Conservation (phyloP, 2,797 vertebrate genomes). For the Cichlasoma orientale region DNA sequence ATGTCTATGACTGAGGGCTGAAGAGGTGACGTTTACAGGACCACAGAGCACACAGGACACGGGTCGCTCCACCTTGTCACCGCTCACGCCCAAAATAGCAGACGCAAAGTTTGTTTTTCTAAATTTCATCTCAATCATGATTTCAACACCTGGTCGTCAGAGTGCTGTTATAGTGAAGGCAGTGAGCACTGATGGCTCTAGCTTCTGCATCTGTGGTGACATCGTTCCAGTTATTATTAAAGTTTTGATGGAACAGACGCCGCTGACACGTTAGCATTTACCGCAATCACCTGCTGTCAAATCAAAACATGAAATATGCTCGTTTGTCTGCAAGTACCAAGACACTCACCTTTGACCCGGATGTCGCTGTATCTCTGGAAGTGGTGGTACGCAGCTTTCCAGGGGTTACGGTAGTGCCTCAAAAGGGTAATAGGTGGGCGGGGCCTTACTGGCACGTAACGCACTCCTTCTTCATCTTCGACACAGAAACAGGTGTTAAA, state of each 20-base stretch:
- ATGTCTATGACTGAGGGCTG: no score
- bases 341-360: constrained; percentile 91
- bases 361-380: constrained; percentile 98
- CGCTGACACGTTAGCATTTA: neutral
- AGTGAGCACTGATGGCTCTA: no score
- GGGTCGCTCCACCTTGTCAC: no score
- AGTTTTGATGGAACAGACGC: no score
- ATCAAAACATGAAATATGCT: neutral
- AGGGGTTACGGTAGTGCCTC: constrained; percentile 96
- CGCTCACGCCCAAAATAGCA: no score
- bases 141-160: neutral
- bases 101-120: no score
- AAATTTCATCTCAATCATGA: neutral
- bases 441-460: constrained; percentile 93
- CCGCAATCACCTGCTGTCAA: neutral
- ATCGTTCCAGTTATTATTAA: no score
- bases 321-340: neutral
- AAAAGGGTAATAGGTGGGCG: constrained; percentile 93
- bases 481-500: constrained; percentile 2
- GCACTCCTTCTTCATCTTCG: constrained; percentile 96
- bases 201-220: no score
- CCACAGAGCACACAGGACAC: no score
- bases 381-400: constrained; percentile 99
- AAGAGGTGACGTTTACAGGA: no score
- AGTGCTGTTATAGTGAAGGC: no score